These are phyloP conservation scores for Melanotaenia boesemani DNA, from an alignment of 2,797 vertebrate genomes.

Conservation along the genomic window DNA sequence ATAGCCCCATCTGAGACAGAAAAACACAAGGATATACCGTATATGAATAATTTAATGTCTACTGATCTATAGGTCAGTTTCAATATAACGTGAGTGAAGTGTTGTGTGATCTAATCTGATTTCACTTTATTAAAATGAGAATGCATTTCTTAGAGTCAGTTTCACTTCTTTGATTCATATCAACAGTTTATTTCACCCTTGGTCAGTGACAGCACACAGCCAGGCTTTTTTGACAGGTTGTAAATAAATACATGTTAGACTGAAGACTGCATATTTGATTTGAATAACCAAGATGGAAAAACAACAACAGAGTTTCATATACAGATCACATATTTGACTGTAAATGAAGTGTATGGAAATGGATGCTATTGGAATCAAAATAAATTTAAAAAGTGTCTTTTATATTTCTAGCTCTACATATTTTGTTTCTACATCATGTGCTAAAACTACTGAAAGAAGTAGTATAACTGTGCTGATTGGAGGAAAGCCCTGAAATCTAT, in stretches of 20 bases:
- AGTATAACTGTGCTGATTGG: not conserved
- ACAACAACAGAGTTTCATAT: conserved; percentile 16
- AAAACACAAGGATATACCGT: conserved; percentile 38
- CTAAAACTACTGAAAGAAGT: not conserved
- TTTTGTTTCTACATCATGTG: not conserved
- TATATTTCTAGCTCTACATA: not conserved
- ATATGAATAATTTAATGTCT: conserved; percentile 69
- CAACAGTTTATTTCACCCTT: conserved; percentile 58
- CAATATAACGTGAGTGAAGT: conserved; percentile 81
- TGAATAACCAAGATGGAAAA: conserved; percentile 11
- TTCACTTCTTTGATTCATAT: conserved; percentile 62
- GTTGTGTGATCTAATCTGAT: conserved; percentile 73
- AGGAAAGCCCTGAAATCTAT: conserved; percentile 51
- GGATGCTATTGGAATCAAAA: not conserved
- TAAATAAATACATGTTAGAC: conserved; percentile 31
- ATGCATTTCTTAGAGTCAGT: conserved; percentile 69
- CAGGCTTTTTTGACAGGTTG: conserved; percentile 13
- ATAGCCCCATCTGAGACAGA: conserved; percentile 24
- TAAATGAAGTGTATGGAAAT: conserved; percentile 6
- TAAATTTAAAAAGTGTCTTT: not conserved
- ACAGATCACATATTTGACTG: not conserved
- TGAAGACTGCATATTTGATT: conserved; percentile 24
- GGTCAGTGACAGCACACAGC: conserved; percentile 15
- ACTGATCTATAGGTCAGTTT: conserved; percentile 76
- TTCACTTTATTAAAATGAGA: conserved; percentile 79